Conservation (phyloP, 2,113 vertebrate species). For the Elephantulus edwardii region DNA sequence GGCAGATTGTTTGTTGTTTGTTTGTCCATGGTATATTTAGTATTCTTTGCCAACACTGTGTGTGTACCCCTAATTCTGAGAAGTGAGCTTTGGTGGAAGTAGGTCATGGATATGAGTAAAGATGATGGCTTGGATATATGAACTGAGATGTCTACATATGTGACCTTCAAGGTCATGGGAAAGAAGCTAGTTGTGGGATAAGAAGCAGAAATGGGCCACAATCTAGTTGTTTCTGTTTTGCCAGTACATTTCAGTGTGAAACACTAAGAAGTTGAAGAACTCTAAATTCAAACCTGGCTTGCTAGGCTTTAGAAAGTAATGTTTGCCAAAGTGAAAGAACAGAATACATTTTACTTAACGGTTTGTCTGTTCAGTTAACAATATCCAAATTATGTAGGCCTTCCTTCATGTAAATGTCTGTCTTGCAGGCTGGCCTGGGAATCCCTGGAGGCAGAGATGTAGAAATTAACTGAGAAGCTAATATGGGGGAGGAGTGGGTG, state of each 20-base stretch:
- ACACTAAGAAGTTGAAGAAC: background rate
- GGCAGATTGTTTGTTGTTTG: no score
- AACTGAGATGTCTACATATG: background rate
- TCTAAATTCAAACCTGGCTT: constrained; percentile 22
- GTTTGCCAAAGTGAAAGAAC: background rate
- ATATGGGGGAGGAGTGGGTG: background rate
- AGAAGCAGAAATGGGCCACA: background rate
- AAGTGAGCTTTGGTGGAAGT: background rate
- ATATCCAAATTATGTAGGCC: background rate
- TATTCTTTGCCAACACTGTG: no score
- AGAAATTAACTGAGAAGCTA: background rate
- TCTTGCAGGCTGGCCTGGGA: background rate
- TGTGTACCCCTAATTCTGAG: background rate
- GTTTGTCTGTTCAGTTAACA: background rate
- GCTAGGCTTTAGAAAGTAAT: background rate
- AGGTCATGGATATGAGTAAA: background rate
- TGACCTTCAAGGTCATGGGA: background rate
- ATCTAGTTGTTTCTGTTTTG: background rate
- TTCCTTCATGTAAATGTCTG: background rate
- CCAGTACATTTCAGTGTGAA: background rate
- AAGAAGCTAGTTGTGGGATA: background rate
- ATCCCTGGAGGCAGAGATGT: background rate
- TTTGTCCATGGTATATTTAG: no score
- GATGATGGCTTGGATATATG: background rate
- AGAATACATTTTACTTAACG: constrained; percentile 23